Conservation (phyloP, 2,888 invertebrate genomes). For the Spodoptera littoralis region DNA sequence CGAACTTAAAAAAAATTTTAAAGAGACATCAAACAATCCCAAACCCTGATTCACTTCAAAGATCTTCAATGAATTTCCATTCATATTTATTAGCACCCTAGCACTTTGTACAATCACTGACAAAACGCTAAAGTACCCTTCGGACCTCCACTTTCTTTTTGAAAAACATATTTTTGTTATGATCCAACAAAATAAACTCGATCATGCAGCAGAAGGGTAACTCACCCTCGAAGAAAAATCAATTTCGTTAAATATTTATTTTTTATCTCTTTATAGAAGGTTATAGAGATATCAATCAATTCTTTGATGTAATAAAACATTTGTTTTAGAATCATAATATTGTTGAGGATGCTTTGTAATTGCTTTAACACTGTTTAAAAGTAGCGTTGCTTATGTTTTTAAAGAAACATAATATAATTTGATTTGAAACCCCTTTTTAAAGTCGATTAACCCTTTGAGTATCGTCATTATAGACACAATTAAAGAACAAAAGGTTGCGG, state of each 20-base stretch:
- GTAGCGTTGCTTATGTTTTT: no score
- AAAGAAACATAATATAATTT: no score
- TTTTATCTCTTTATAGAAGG: constrained; percentile 33
- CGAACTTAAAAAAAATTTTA: no score
- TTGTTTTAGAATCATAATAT: neutral
- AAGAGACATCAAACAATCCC: neutral
- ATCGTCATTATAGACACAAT: no score
- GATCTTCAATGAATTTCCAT: constrained; percentile 28
- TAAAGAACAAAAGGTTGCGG: no score
- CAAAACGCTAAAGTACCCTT: constrained; percentile 32
- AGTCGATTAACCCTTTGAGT: no score
- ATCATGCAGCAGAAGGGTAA: constrained; percentile 71
- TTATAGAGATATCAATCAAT: constrained; percentile 26
- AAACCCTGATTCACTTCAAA: neutral
- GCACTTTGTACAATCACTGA: constrained; percentile 43
- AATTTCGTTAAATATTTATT: constrained; percentile 66
- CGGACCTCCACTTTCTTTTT: constrained; percentile 43
- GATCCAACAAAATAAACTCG: constrained; percentile 75
- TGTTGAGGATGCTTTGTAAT: no score
- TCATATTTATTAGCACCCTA: constrained; percentile 39
- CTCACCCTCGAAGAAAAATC: constrained; percentile 61
- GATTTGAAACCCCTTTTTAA: no score
- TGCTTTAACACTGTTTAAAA: no score
- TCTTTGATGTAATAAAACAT: constrained; percentile 16
- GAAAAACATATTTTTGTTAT: constrained; percentile 68